These are phyloP conservation scores for Cyprinodon variegatus DNA, from an alignment of 2,113 vertebrate species.

Conservation along the genomic window DNA sequence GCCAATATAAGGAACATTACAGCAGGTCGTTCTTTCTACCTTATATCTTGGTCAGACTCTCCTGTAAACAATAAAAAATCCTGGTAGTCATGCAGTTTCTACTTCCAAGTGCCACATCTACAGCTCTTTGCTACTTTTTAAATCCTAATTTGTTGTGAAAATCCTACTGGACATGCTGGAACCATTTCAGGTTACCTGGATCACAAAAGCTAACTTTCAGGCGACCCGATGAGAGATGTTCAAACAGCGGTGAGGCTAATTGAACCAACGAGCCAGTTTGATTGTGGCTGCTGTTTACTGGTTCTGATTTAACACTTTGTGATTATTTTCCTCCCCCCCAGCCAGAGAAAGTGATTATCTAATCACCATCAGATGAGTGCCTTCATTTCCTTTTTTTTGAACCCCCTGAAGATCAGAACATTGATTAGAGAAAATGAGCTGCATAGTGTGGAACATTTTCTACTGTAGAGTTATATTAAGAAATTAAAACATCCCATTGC, in stretches of 20 bases:
- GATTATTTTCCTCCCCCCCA: not conserved
- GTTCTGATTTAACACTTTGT: not conserved
- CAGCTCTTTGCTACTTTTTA: too few species aligned
- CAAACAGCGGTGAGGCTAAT: not conserved
- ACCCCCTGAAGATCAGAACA: not conserved
- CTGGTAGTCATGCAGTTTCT: too few species aligned
- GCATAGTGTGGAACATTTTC: not conserved
- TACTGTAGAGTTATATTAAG: not conserved
- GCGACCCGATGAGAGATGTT: not conserved
- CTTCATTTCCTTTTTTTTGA: not conserved
- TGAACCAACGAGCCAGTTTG: not conserved
- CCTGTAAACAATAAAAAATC: too few species aligned
- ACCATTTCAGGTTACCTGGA: too few species aligned
- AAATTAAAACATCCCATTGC: not conserved
- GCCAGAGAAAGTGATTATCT: not conserved
- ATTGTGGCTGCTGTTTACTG: not conserved
- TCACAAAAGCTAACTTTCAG: not conserved
- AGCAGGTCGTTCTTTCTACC: too few species aligned
- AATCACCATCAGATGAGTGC: not conserved
- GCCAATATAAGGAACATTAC: too few species aligned
- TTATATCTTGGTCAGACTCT: too few species aligned
- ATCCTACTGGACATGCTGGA: too few species aligned
- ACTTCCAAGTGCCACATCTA: too few species aligned
- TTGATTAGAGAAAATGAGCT: not conserved
- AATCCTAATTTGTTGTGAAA: too few species aligned